These are phyloP conservation scores for Chrysocyon brachyurus DNA, from an alignment of 2,797 vertebrate genomes.

Conservation along the genomic window DNA sequence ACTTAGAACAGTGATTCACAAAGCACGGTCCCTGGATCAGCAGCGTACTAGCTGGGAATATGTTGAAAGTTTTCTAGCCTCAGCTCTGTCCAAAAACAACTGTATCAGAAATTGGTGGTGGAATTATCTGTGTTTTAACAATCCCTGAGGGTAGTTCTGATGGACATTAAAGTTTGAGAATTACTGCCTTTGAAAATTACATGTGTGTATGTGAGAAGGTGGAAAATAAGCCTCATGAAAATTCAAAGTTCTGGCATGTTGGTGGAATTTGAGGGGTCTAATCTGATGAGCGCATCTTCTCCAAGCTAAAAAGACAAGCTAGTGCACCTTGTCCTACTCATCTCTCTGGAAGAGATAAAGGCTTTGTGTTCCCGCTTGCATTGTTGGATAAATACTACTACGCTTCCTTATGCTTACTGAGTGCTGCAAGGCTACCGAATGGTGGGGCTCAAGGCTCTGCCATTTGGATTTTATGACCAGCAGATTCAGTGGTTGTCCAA, in stretches of 20 bases:
- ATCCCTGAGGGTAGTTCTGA: background rate
- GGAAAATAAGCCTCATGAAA: background rate
- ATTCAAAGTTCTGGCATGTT: background rate
- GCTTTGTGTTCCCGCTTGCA: background rate
- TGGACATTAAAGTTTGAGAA: background rate
- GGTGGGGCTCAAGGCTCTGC: background rate
- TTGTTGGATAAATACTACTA: background rate
- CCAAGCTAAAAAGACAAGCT: background rate
- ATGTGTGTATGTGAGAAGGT: background rate
- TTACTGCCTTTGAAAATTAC: background rate
- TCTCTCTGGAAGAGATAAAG: rapidly evolving
- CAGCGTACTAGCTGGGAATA: background rate
- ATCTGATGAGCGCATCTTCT: background rate
- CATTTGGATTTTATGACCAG: background rate
- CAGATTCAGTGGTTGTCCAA: background rate
- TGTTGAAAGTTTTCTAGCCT: background rate
- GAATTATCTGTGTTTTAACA: background rate
- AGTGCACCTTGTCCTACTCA: background rate
- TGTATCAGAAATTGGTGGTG: background rate
- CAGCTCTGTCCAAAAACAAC: background rate
- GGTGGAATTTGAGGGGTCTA: background rate
- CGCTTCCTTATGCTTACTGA: background rate
- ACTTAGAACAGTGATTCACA: background rate
- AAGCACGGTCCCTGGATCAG: background rate
- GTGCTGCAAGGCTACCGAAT: background rate